Base-by-base conservation (phyloP, 2,113 vertebrate species). In the Axis porcinus region DNA sequence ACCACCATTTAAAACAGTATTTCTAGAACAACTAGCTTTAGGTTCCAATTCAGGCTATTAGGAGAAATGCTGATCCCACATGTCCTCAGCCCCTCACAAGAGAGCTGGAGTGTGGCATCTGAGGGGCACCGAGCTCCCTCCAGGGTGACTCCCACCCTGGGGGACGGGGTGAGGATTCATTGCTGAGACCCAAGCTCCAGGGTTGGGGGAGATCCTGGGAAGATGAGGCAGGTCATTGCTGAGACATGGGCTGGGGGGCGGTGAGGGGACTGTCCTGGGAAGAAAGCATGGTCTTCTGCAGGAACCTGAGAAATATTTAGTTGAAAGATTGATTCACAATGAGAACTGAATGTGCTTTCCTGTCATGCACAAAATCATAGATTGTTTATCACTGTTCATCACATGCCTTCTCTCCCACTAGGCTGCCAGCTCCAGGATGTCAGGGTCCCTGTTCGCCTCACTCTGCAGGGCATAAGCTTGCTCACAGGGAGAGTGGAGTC, bases 1-100 rank as follows among this genome's bases (percentile, higher is more conserved):
- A 83, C 30, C n/a, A 11, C 30, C 4, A 62, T 45, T 76, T 82
- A 89, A 57, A 94, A 64, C 28, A 40, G 7, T n/a, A 40, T 62
- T 79, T 97, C 50, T 52, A 54, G 27, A 94, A 64, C 28, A 83
- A 90, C 84, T 30, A 52, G 55, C 27, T 81, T 79, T 19, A 25
- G 17, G 19, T 60, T 86, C 17, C 13, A 86, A n/a, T 21, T 57
- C 27, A 21, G 58, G 10, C n/a, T n/a, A 70, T 4, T 60, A 16
- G 36, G 2, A 21, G 27, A 14, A 40, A n/a, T 67, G 27, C 27
- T 10, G 85, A 81, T 15, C 16, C 3, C 16, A 52, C 6, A 19
- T 0, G 14, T 79, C 54, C n/a, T 70, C 9, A 55, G 30, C 27
- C 7, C 27, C 19, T 21, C 28, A 0, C 27, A 11, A 3, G 60